Base-by-base conservation (phyloP, 2,797 vertebrate species). In the Leptatherina wallacei region DNA sequence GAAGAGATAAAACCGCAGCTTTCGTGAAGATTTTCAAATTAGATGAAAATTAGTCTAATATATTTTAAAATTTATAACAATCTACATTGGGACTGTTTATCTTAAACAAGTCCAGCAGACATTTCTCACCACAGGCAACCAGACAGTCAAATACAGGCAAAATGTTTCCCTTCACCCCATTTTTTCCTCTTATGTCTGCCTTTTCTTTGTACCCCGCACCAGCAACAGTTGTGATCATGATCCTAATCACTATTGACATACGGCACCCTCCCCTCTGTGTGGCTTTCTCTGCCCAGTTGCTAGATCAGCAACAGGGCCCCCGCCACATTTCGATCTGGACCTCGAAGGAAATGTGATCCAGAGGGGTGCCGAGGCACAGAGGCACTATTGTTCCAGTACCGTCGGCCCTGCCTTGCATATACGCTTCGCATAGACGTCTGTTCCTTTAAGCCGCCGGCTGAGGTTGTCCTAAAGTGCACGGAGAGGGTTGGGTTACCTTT, bases 301-400 rank as follows among this genome's bases (percentile, higher is more conserved):
- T 94, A 95, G 94, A 96, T 94, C 93, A 92, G 91, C 94, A 95
- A 94, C 95, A 94, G 95, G 92, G 90, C 91, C 92, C 85, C 94
- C 82, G 74, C 92, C 93, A 78, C 89, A 80, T 88, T 87, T 91
- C 75, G 79, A 90, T 86, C 79, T 77, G 86, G 91, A 89, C 94
- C 92, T 91, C 83, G 91, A 95, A 96, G 96, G 95, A 96, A 97
- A 96, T 94, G 95, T 95, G 96, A 97, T 94, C 94, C 83, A 86
- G 93, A 96, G 95, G 95, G 87, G 93, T 94, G 93, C 84, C 64
- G 94, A 95, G 85, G 85, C 95, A 98, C 97, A 98, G 96, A 95
- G 95, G 64, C 67, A 74, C 92, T 96, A 97, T 97, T 97, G 96
- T 94, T 94, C 95, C 93, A 91, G 88, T 86, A 91, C 94, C 86